Conservation (phyloP, 2,888 invertebrate species). For the Tetranychus piercei region DNA sequence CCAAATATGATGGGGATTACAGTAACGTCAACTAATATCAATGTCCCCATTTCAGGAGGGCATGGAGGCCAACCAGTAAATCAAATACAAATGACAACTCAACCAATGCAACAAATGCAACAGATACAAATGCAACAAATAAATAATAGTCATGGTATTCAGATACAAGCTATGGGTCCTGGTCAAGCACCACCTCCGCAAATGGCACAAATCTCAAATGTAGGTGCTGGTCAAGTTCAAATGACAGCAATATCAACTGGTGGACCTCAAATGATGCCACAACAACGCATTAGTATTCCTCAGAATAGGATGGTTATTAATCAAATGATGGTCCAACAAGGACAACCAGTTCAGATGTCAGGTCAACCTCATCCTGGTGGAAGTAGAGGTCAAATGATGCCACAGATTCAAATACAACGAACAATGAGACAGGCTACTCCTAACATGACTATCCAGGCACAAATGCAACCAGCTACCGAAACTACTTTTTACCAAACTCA, state of each 20-base stretch:
- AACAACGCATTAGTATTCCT: not conserved
- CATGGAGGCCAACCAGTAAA: not conserved
- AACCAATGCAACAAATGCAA: not conserved
- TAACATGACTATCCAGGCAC: slow-evolving; percentile 7
- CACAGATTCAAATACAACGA: not conserved
- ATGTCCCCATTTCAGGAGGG: not conserved
- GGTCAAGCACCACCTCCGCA: not conserved
- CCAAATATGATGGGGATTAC: not conserved
- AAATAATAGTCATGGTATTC: not conserved
- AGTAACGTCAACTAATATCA: not conserved
- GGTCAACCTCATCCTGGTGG: not conserved
- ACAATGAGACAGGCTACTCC: not conserved
- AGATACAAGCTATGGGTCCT: not conserved
- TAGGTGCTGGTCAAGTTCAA: not conserved
- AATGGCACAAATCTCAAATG: no score
- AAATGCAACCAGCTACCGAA: slow-evolving; percentile 5
- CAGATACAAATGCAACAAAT: slow-evolving; percentile 5
- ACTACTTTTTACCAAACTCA: slow-evolving; percentile 8
- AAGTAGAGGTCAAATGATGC: not conserved
- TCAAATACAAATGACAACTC: not conserved
- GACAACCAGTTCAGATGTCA: not conserved
- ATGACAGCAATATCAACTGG: not conserved
- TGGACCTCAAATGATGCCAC: not conserved
- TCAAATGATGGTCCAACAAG: slow-evolving; percentile 8
- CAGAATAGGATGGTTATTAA: not conserved